Percentiles rank a stretch among this genome's conserved stretches.
Conservation (phyloP, 2,797 vertebrate species). For the Anniella stebbinsi region DNA sequence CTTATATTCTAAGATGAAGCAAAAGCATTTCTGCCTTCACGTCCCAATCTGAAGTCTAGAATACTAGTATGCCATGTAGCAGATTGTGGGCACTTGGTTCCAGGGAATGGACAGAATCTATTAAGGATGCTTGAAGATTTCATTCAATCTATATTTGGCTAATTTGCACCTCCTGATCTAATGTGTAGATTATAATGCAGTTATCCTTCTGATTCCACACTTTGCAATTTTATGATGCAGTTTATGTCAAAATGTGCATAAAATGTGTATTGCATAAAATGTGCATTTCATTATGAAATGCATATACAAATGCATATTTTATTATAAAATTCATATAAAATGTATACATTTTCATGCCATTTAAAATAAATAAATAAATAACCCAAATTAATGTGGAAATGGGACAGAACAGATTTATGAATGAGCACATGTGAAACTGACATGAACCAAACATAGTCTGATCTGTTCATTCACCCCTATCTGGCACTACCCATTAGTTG, state of each 20-base stretch:
- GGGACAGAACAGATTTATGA: not conserved
- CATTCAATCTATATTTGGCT: too few species aligned
- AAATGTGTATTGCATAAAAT: not conserved
- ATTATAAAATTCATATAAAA: not conserved
- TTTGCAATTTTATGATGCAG: not conserved
- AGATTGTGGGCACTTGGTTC: too few species aligned
- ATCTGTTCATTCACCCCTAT: not conserved
- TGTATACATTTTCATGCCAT: not conserved
- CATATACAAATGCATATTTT: not conserved
- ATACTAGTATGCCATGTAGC: too few species aligned
- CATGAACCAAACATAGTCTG: not conserved
- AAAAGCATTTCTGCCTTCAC: not conserved
- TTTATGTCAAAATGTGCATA: not conserved
- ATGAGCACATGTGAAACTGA: not conserved
- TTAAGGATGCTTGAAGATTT: too few species aligned
- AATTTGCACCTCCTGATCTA: too few species aligned
- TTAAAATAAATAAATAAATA: not conserved
- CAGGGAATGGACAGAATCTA: too few species aligned
- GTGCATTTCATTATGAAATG: not conserved
- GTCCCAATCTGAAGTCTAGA: not conserved
- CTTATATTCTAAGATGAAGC: not conserved
- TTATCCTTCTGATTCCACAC: not conserved
- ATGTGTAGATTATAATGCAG: not conserved
- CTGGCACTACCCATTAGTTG: not conserved
- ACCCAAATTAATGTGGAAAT: not conserved